Conservation (phyloP, 1,140 invertebrate genomes). For the Heliothis virescens region DNA sequence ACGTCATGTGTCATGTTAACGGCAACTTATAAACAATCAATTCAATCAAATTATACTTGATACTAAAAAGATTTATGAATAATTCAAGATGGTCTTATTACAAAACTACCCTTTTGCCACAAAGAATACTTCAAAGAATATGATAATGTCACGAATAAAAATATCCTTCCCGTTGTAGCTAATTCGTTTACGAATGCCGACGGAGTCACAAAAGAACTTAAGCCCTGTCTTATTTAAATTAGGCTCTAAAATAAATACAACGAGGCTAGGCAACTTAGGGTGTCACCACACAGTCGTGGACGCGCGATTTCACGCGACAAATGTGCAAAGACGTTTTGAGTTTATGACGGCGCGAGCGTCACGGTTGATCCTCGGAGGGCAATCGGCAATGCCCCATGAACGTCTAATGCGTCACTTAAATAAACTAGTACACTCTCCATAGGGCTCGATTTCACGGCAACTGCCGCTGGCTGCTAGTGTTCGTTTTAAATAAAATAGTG, state of each 20-base stretch:
- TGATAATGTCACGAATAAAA: conserved; percentile 67
- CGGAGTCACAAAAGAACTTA: conserved; percentile 78
- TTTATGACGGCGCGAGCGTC: neutral
- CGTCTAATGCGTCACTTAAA: conserved; percentile 34
- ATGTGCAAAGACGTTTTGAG: conserved; percentile 2
- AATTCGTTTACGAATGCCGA: conserved; percentile 79
- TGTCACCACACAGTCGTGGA: conserved; percentile 18
- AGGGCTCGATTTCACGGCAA: conserved; percentile 19
- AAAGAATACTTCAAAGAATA: conserved; percentile 55
- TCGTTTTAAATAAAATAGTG: conserved; percentile 35
- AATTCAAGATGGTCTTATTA: neutral
- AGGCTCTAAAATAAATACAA: conserved; percentile 81
- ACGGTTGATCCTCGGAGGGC: neutral
- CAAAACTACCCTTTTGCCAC: conserved; percentile 12
- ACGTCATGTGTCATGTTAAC: no score
- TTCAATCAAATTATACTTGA: no score
- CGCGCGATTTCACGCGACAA: conserved; percentile 22
- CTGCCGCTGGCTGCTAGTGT: neutral
- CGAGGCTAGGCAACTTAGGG: conserved; percentile 47
- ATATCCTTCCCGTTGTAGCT: conserved; percentile 65
- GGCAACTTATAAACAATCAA: no score
- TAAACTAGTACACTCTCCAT: conserved; percentile 32
- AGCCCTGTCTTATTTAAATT: conserved; percentile 82
- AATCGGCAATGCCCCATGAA: neutral
- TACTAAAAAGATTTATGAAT: no score